Base-by-base conservation (phyloP, 2,797 vertebrate genomes). In the Carapus acus region DNA sequence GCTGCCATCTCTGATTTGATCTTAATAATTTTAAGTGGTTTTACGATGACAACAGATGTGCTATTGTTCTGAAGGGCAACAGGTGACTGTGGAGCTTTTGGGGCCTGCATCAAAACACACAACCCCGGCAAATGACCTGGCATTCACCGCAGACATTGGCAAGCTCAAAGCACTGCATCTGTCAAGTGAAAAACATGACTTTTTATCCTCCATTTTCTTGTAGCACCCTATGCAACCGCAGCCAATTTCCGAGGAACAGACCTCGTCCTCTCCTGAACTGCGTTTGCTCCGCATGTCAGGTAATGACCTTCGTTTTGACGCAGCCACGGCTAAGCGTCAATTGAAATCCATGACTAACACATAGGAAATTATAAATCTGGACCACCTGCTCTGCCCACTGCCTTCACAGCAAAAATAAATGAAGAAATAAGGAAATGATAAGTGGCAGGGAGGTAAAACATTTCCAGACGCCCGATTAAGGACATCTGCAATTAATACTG, bases 141-240 rank as follows among this genome's bases (percentile, higher is more conserved):
- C 78, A 79, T 72, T 67, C 76, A 76, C 66, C 54, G n/a, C n/a
- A n/a, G 66, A 55, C 70, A 60, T 77, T 80, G 84, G 87, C 83
- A 88, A 87, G 71, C 78, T 72, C 71, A 59, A 71, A 86, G 83
- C 78, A 61, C 78, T 81, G 86, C 87, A 89, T 88, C 87, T 89
- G 86, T 88, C 85, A 79, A 87, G 85, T 85, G 80, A 84, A 81
- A 86, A 89, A 85, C 80, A 85, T 77, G 76, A 75, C 85, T 85
- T 82, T 65, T 85, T 83, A n/a, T n/a, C n/a, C n/a, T n/a, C n/a
- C n/a, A n/a, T n/a, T n/a, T n/a, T n/a, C n/a, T 87, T 81, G 77
- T 74, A 80, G 71, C 83, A 85, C 83, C 83, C n/a, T 87, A 81
- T 83, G 77, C 65, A 44, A 63, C 74, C 51, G 67, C 65, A 62